These are phyloP conservation scores for Mesorhabditis belari DNA, from an alignment of 2,888 invertebrate species.

Conservation along the genomic window DNA sequence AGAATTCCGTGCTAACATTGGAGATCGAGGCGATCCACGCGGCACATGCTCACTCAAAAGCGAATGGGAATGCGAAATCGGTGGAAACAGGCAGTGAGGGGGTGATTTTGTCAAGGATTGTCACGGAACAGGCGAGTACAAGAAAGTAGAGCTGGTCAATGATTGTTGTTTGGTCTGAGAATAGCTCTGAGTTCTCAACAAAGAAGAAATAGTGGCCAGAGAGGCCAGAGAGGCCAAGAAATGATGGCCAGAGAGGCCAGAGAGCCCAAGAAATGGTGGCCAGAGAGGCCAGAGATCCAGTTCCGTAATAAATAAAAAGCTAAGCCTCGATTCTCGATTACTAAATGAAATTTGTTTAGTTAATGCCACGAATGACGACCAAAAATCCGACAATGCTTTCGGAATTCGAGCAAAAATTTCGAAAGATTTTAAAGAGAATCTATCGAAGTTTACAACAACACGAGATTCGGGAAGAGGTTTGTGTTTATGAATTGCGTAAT, in stretches of 20 bases:
- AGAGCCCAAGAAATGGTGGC: too few species aligned
- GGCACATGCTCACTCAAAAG: not conserved
- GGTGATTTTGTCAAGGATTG: slow-evolving; percentile 35
- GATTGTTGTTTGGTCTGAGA: too few species aligned
- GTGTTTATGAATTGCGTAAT: too few species aligned
- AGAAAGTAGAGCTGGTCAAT: too few species aligned
- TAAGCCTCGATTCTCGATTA: not conserved
- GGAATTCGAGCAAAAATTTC: slow-evolving; percentile 49
- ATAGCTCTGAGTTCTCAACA: too few species aligned
- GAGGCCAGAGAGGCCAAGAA: too few species aligned
- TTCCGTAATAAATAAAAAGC: too few species aligned
- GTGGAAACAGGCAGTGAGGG: slow-evolving; percentile 28
- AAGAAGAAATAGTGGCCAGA: too few species aligned
- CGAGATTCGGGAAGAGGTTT: slow-evolving; percentile 49
- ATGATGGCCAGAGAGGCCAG: too few species aligned
- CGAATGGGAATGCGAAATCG: not conserved
- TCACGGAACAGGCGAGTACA: slow-evolving; percentile 35
- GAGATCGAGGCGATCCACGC: not conserved
- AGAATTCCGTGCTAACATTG: not conserved
- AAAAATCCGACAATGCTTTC: slow-evolving; percentile 29
- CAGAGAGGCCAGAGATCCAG: too few species aligned
- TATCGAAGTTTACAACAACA: slow-evolving; percentile 50
- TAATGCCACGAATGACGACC: slow-evolving; percentile 38
- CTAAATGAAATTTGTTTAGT: slow-evolving; percentile 12
- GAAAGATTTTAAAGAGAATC: slow-evolving; percentile 46